Percentiles rank a stretch among this genome's conserved stretches.
Evolutionary conservation across 2,888 invertebrate genomes (phyloP).

Genomic region (Drosophila anomelani): DNA sequence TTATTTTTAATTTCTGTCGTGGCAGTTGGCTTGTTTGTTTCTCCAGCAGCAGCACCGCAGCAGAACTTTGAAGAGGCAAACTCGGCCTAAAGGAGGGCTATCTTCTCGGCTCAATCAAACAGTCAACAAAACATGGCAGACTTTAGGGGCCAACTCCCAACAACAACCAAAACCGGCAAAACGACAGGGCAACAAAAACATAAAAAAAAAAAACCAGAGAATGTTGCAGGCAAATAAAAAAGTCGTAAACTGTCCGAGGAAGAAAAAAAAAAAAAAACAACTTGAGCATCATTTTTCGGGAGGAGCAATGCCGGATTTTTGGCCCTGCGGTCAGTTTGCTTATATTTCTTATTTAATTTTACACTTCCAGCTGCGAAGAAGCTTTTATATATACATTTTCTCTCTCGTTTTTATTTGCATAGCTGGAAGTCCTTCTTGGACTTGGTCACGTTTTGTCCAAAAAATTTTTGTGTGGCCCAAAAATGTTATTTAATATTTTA

Average conservation of each 20-base stretch:
- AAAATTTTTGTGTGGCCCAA: slow-evolving; percentile 50
- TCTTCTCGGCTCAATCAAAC: slow-evolving; percentile 56
- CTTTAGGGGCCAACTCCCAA: slow-evolving; percentile 24
- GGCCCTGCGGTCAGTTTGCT: slow-evolving; percentile 71
- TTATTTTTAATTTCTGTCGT: slow-evolving; percentile 68
- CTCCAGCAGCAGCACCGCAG: background rate
- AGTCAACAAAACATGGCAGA: slow-evolving; percentile 52
- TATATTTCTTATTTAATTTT: slow-evolving; percentile 74
- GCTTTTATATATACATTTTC: slow-evolving; percentile 14
- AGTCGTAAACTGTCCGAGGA: slow-evolving; percentile 55
- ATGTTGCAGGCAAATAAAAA: slow-evolving; percentile 68
- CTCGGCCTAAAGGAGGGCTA: slow-evolving; percentile 40
- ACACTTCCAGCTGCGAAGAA: slow-evolving; percentile 49
- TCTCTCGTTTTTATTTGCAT: slow-evolving; percentile 25
- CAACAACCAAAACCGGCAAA: background rate
- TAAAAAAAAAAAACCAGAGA: slow-evolving; percentile 3
- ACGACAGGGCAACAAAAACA: slow-evolving; percentile 15
- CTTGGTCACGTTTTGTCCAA: slow-evolving; percentile 73
- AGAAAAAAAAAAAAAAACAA: background rate
- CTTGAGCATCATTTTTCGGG: slow-evolving; percentile 5
- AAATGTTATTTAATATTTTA: slow-evolving; percentile 74
- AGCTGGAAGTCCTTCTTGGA: slow-evolving; percentile 21
- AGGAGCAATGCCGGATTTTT: background rate
- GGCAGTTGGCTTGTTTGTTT: slow-evolving; percentile 47
- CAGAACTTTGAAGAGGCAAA: slow-evolving; percentile 59